These are phyloP conservation scores for Gila robusta DNA, from an alignment of 2,797 vertebrate genomes.

Conservation along the genomic window DNA sequence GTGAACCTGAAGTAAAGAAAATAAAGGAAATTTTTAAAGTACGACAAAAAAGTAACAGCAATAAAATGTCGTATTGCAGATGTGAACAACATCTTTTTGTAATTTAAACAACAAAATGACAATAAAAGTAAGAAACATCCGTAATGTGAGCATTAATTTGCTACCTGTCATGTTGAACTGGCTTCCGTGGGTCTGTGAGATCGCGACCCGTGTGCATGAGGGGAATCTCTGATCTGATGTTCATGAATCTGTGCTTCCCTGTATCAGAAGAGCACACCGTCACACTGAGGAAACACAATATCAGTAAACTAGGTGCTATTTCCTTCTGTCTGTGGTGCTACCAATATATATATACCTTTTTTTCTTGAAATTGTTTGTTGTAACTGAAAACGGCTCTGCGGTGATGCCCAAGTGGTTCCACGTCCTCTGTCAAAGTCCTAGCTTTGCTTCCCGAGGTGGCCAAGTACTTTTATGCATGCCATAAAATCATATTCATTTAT, in stretches of 20 bases:
- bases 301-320: slow-evolving; percentile 89
- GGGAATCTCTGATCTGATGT: slow-evolving; percentile 48
- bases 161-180: slow-evolving; percentile 43
- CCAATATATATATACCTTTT: slow-evolving; percentile 69
- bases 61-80: slow-evolving; percentile 73
- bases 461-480: slow-evolving; percentile 69
- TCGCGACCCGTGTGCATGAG: background rate
- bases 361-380: slow-evolving; percentile 75
- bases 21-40: slow-evolving; percentile 41
- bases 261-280: slow-evolving; percentile 73
- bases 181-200: slow-evolving; percentile 66
- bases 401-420: slow-evolving; percentile 69
- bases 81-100: slow-evolving; percentile 77
- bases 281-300: slow-evolving; percentile 69
- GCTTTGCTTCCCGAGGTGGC: slow-evolving; percentile 60
- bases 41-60: slow-evolving; percentile 47
- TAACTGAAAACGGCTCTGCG: slow-evolving; percentile 65
- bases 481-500: slow-evolving; percentile 65
- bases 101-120: slow-evolving; percentile 77
- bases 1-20: slow-evolving; percentile 54
- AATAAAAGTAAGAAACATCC: slow-evolving; percentile 78
- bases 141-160: slow-evolving; percentile 79
- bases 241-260: slow-evolving; percentile 57
- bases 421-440: slow-evolving; percentile 62
- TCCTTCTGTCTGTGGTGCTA: slow-evolving; percentile 93